These are phyloP conservation scores for Helicoverpa armigera DNA, from an alignment of 1,140 invertebrate species.

Conservation along the genomic window DNA sequence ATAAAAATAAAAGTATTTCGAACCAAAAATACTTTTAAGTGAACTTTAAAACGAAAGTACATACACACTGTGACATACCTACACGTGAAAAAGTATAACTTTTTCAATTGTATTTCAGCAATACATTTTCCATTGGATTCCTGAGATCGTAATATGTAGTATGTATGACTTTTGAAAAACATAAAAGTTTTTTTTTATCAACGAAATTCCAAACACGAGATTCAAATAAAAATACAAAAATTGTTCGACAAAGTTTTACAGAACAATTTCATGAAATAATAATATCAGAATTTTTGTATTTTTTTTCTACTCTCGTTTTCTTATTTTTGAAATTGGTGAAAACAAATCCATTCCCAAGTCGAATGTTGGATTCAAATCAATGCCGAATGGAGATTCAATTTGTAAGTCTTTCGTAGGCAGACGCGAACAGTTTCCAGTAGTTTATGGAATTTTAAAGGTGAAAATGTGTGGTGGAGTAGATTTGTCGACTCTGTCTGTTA, in stretches of 20 bases:
- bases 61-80: too few relatives aligned
- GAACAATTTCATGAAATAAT: neutral
- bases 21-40: too few relatives aligned
- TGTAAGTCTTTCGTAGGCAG: constrained; percentile 37
- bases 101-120: too few relatives aligned
- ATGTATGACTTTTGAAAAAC: too few relatives aligned
- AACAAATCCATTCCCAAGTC: constrained; percentile 39
- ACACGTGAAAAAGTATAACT: too few relatives aligned
- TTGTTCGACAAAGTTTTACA: neutral
- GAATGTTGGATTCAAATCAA: constrained; percentile 45
- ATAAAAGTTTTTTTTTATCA: too few relatives aligned
- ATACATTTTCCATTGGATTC: too few relatives aligned
- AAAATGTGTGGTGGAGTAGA: constrained; percentile 6
- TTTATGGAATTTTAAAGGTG: constrained; percentile 40
- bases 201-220: too few relatives aligned
- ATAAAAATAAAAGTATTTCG: too few relatives aligned
- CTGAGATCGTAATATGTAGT: too few relatives aligned
- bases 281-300: neutral
- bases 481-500: neutral
- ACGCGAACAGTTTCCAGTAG: constrained; percentile 32
- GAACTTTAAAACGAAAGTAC: too few relatives aligned
- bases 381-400: constrained; percentile 29
- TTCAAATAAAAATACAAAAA: neutral
- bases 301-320: neutral
- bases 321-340: constrained; percentile 38